phyloP scores from a whole-genome alignment of 2,888 invertebrate species.

The Pheosia gnoma region DNA sequence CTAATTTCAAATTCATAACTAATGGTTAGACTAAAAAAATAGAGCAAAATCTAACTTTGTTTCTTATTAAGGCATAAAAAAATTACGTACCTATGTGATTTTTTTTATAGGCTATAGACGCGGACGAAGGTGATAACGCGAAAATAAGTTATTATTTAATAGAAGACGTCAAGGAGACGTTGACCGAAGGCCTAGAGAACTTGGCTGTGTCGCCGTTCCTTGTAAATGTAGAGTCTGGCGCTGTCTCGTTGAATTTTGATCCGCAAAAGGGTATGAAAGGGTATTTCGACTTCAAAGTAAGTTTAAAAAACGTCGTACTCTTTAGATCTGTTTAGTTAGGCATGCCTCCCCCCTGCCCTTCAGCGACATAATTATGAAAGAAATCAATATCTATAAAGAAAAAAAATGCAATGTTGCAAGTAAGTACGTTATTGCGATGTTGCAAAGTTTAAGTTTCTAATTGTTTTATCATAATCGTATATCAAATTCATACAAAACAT shows the following conservation, averaged over 20 bases:
- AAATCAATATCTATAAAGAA: neutral
- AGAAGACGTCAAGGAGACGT: constrained; percentile 91
- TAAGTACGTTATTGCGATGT: neutral
- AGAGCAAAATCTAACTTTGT: too few relatives aligned
- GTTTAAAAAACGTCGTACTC: constrained; percentile 13
- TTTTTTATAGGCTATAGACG: constrained; percentile 86
- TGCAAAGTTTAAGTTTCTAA: too few relatives aligned
- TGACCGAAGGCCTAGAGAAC: constrained; percentile 93
- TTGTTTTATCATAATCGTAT: too few relatives aligned
- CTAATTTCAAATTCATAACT: too few relatives aligned
- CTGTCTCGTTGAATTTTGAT: constrained; percentile 95
- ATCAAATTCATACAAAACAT: too few relatives aligned
- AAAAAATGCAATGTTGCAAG: too few relatives aligned
- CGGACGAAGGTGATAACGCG: constrained; percentile 90
- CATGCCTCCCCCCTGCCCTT: neutral
- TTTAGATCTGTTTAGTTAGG: neutral
- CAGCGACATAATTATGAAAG: neutral
- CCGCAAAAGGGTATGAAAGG: constrained; percentile 98
- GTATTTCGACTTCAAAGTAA: constrained; percentile 95
- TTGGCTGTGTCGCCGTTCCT: constrained; percentile 92
- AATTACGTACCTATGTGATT: neutral
- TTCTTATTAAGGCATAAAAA: too few relatives aligned
- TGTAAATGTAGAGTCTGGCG: constrained; percentile 91
- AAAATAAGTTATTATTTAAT: constrained; percentile 90
- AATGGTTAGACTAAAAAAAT: too few relatives aligned